Evolutionary conservation across 2,888 invertebrate species (phyloP).

Genomic region (Octodonta nipae): DNA sequence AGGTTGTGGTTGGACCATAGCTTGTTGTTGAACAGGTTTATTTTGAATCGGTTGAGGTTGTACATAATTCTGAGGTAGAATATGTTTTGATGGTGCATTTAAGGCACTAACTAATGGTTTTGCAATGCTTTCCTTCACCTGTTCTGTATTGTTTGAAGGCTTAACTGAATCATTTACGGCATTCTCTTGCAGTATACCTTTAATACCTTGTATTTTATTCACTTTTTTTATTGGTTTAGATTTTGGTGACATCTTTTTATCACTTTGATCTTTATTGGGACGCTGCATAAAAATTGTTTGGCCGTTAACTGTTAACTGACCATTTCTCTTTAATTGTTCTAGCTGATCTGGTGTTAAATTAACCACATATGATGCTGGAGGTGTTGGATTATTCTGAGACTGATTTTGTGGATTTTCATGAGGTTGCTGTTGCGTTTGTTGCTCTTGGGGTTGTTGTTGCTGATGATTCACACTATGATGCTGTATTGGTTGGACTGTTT

Average conservation of each 20-base stretch:
- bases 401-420: no score
- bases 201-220: constrained; percentile 18
- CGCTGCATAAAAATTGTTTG: constrained; percentile 36
- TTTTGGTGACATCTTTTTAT: constrained; percentile 32
- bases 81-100: constrained; percentile 24
- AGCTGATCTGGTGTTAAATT: constrained; percentile 35
- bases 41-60: constrained; percentile 19
- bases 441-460: constrained; percentile 16
- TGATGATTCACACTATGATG: constrained; percentile 20
- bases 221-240: constrained; percentile 31
- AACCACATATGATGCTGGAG: constrained; percentile 34
- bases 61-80: constrained; percentile 23
- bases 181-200: constrained; percentile 19
- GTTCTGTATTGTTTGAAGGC: constrained; percentile 15
- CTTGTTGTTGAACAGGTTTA: constrained; percentile 21
- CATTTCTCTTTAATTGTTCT: constrained; percentile 34
- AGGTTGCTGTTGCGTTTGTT: constrained; percentile 15
- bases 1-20: constrained; percentile 27
- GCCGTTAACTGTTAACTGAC: constrained; percentile 35
- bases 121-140: constrained; percentile 16
- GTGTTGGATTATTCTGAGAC: constrained; percentile 18
- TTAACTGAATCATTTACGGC: constrained; percentile 9
- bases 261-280: constrained; percentile 22
- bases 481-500: constrained; percentile 31
- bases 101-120: constrained; percentile 22